Evolutionary conservation across 2,888 invertebrate genomes (phyloP).

Genomic region (Choreutis nemorana): DNA sequence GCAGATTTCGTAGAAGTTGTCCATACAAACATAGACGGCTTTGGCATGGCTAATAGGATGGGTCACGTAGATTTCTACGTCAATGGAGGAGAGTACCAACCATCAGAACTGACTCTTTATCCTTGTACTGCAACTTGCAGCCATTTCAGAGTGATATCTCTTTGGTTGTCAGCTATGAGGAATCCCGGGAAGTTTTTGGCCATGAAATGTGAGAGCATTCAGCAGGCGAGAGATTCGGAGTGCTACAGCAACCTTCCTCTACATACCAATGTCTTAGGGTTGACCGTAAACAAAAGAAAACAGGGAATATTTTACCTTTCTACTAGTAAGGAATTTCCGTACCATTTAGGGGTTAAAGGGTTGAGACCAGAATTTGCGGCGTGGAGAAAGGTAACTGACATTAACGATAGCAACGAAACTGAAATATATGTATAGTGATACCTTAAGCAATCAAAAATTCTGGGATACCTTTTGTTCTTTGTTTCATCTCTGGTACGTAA

Average conservation of each 20-base stretch:
- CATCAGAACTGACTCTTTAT: constrained; percentile 35
- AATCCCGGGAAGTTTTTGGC: constrained; percentile 41
- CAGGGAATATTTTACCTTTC: constrained; percentile 45
- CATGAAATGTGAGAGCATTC: constrained; percentile 37
- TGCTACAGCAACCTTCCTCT: constrained; percentile 33
- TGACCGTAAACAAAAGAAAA: constrained; percentile 24
- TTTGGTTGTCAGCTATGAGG: constrained; percentile 40
- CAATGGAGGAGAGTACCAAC: constrained; percentile 55
- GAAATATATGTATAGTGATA: constrained; percentile 41
- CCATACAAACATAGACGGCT: constrained; percentile 56
- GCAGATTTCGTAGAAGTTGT: constrained; percentile 52
- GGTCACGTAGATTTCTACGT: constrained; percentile 52
- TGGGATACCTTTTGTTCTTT: too few relatives aligned
- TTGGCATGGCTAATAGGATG: constrained; percentile 49
- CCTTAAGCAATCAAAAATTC: too few relatives aligned
- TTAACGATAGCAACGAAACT: constrained; percentile 36
- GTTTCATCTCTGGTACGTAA: too few relatives aligned
- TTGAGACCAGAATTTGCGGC: constrained; percentile 32
- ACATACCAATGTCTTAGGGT: constrained; percentile 35
- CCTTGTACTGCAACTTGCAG: constrained; percentile 48
- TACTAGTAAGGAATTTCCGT: constrained; percentile 38
- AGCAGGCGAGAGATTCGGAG: constrained; percentile 38
- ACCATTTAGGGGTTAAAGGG: constrained; percentile 39
- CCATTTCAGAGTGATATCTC: constrained; percentile 36
- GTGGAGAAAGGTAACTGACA: constrained; percentile 35